phyloP scores from a whole-genome alignment of 2,797 vertebrate species.

The Falco peregrinus region DNA sequence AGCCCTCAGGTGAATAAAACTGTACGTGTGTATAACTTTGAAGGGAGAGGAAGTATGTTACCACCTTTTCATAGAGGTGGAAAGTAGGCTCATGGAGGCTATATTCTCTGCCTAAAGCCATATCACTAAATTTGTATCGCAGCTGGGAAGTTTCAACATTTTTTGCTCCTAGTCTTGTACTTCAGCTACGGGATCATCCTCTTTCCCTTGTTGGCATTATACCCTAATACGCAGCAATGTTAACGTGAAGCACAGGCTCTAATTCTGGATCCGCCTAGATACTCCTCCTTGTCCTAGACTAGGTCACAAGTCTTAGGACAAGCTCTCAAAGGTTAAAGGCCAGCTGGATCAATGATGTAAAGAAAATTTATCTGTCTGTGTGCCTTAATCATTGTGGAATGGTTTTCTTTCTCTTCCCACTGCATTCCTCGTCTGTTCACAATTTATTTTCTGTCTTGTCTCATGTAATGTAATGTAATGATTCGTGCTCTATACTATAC shows the following conservation, averaged over 20 bases:
- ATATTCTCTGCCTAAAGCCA: neutral
- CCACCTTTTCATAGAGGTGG: neutral
- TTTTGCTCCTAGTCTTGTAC: neutral
- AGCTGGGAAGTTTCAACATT: neutral
- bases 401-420: neutral
- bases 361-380: neutral
- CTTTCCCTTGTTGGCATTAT: neutral
- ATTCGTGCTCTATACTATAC: neutral
- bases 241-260: neutral
- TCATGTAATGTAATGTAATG: neutral
- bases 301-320: neutral
- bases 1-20: neutral
- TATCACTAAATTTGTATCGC: neutral
- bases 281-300: neutral
- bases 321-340: neutral
- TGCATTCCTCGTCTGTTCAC: neutral
- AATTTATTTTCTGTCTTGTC: neutral
- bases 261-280: neutral
- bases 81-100: neutral
- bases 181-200: neutral
- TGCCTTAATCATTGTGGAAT: neutral
- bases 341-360: neutral
- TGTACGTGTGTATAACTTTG: neutral
- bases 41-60: neutral
- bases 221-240: neutral